Evolutionary conservation across 2,797 vertebrate genomes (phyloP), one percentile per base, ranked within the genome.

Genomic region (Cheirogaleus major): DNA sequence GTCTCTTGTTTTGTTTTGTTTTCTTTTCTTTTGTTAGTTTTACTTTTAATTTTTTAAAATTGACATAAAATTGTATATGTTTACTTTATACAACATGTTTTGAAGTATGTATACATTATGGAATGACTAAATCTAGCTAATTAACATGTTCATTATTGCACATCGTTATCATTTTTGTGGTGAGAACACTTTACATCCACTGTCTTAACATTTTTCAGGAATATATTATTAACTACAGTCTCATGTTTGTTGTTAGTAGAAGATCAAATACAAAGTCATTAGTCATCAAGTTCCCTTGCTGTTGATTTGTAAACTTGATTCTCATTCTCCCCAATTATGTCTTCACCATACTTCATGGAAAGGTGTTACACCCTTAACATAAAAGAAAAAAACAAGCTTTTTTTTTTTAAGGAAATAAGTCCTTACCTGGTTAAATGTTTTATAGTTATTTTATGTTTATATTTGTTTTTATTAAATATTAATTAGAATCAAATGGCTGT

Each of bases 401-500:
- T 89, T 61, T 59, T 89, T 38, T 69, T 30, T 12, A 90, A 80
- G 59, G n/a, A 75, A 89, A 14, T 65, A 38, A 76, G 5, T 61
- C 15, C 3, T 65, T 92, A 57, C 38, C 48, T 83, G 50, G 13
- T 85, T 67, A 92, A 45, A 59, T 15, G 85, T 89, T 92, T 85
- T 22, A 73, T 79, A 45, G 14, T 69, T 38, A 7, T 80, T 78
- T 85, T 80, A 72, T 86, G 30, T 85, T 89, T 85, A 50, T 50
- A 69, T 90, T 93, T 90, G 27, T 67, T 89, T 94, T 65, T 85
- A 61, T 80, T 86, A 89, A 88, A 57, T 72, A 85, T 50, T 55
- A 72, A 83, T 83, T 75, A 86, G 22, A 80, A 45, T 89, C 17
- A 85, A 89, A 63, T 78, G 14, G 15, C 27, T 78, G 10, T 89